These are phyloP conservation scores for Camponotus vicinus DNA, from an alignment of 1,140 invertebrate species.

Conservation along the genomic window DNA sequence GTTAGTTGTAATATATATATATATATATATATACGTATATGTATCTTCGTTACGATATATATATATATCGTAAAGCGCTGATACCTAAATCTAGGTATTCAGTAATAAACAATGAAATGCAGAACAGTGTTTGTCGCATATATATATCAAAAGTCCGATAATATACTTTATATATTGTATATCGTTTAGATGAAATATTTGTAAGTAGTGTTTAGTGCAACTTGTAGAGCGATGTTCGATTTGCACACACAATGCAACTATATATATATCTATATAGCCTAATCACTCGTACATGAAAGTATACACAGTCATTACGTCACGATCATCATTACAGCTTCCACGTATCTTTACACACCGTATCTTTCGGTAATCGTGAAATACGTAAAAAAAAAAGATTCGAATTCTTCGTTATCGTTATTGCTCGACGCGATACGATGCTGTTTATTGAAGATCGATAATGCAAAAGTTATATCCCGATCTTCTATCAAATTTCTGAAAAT, in stretches of 20 bases:
- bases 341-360: constrained; percentile 35
- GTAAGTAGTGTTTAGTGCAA: constrained; percentile 76
- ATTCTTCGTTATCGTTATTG: neutral
- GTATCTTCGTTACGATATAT: constrained; percentile 58
- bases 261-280: constrained; percentile 69
- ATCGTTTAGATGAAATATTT: constrained; percentile 74
- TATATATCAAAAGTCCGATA: constrained; percentile 55
- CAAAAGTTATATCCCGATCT: neutral
- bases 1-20: constrained; percentile 73
- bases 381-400: neutral
- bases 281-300: constrained; percentile 51
- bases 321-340: constrained; percentile 61
- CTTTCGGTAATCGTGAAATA: neutral
- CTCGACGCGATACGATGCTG: neutral
- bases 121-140: constrained; percentile 72
- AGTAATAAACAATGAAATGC: constrained; percentile 67
- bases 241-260: constrained; percentile 72
- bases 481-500: neutral
- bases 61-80: constrained; percentile 41
- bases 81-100: constrained; percentile 51
- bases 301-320: constrained; percentile 49
- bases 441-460: neutral
- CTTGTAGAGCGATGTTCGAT: constrained; percentile 75
- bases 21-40: constrained; percentile 51
- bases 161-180: constrained; percentile 70